Evolutionary conservation across 2,113 vertebrate genomes (phyloP).

Genomic region (Colius striatus): DNA sequence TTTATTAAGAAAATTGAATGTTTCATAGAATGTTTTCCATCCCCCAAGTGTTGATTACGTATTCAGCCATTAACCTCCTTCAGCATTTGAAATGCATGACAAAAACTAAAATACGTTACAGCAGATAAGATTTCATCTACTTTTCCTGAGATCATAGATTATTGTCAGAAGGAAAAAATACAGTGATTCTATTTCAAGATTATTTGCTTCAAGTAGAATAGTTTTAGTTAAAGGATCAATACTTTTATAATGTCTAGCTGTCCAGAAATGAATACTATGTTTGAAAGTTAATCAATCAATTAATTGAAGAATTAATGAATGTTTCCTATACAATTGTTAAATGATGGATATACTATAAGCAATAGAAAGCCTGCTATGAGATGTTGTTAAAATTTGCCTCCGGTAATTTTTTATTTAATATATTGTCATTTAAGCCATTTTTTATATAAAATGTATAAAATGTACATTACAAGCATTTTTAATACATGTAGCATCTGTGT

Average conservation of each 20-base stretch:
- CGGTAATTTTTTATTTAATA: constrained; percentile 22
- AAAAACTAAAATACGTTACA: constrained; percentile 3
- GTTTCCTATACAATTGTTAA: constrained; percentile 2
- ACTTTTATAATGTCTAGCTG: background rate
- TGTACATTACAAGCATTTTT: background rate
- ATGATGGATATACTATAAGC: background rate
- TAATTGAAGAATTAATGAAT: constrained; percentile 42
- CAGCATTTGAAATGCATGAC: background rate
- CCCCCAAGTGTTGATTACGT: background rate
- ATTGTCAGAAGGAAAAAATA: background rate
- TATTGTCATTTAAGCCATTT: background rate
- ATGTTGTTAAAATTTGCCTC: constrained; percentile 22
- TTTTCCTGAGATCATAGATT: background rate
- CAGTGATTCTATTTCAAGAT: background rate
- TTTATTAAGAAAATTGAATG: background rate
- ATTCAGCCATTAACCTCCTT: background rate
- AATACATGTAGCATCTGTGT: background rate
- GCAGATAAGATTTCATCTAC: background rate
- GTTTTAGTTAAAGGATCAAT: constrained; percentile 28
- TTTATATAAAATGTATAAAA: background rate
- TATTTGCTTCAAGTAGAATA: constrained; percentile 23
- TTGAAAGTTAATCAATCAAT: constrained; percentile 47
- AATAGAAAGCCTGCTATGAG: background rate
- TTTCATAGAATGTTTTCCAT: background rate
- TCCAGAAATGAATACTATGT: background rate